A percentile compares a stretch with the other conserved stretches of the same genome.
These are phyloP conservation scores for Dipodomys merriami DNA, from an alignment of 2,113 vertebrate genomes.

Conservation along the genomic window DNA sequence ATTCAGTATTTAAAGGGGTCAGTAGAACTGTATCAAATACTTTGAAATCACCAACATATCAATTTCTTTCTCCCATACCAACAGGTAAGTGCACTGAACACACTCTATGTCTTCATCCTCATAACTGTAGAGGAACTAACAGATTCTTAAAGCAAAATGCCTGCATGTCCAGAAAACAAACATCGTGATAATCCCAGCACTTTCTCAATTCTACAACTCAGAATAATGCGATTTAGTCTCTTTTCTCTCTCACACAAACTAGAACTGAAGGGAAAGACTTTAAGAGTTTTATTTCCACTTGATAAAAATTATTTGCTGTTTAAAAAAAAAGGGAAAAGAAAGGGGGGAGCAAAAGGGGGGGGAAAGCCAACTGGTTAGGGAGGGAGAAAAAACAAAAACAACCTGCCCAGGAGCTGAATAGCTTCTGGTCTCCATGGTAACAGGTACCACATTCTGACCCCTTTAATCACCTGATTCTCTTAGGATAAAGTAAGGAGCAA, in stretches of 20 bases:
- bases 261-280: neutral
- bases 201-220: neutral
- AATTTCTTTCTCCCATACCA: constrained; percentile 33
- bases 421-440: constrained; percentile 69
- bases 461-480: constrained; percentile 55
- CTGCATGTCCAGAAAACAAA: constrained; percentile 10
- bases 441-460: constrained; percentile 27
- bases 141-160: constrained; percentile 36
- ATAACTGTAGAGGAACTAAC: neutral
- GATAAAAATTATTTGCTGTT: constrained; percentile 32
- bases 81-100: neutral
- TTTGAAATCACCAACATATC: neutral
- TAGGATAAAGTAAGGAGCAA: constrained; percentile 29
- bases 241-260: neutral
- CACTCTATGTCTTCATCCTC: neutral
- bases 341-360: too few relatives aligned
- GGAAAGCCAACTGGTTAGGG: too few relatives aligned
- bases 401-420: neutral
- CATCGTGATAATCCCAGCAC: neutral
- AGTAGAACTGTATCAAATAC: constrained; percentile 30
- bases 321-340: too few relatives aligned
- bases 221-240: neutral
- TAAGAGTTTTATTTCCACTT: constrained; percentile 20
- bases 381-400: neutral
- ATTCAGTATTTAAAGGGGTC: neutral